A percentile compares a stretch with the other conserved stretches of the same genome.
These are phyloP conservation scores for Lymantria dispar DNA, from an alignment of 2,888 invertebrate genomes.

Conservation along the genomic window DNA sequence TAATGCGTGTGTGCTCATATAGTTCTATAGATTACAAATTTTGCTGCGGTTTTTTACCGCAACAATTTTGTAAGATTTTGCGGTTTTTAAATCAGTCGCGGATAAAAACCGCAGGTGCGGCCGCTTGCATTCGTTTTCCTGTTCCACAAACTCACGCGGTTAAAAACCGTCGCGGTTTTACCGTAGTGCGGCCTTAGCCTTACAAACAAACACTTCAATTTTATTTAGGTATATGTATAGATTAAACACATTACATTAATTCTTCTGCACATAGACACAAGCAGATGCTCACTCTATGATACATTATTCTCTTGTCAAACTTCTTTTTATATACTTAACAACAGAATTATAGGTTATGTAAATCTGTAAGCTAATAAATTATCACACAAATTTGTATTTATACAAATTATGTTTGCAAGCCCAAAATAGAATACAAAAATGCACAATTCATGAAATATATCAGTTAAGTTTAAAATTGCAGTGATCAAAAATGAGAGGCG, in stretches of 20 bases:
- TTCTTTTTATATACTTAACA: slow-evolving; percentile 3
- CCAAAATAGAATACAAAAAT: slow-evolving; percentile 13
- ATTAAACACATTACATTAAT: neutral
- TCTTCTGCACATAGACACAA: neutral
- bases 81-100: too few relatives aligned
- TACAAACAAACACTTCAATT: too few relatives aligned
- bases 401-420: slow-evolving; percentile 34
- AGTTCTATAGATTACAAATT: too few relatives aligned
- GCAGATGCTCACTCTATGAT: neutral
- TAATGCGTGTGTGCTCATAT: too few relatives aligned
- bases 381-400: slow-evolving; percentile 8
- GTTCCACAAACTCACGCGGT: too few relatives aligned
- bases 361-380: slow-evolving; percentile 4
- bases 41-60: too few relatives aligned
- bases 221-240: too few relatives aligned
- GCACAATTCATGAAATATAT: slow-evolving; percentile 6
- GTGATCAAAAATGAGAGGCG: slow-evolving; percentile 49
- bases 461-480: slow-evolving; percentile 41
- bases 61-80: too few relatives aligned
- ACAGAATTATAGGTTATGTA: slow-evolving; percentile 15
- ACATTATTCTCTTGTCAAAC: slow-evolving; percentile 7
- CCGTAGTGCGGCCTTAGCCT: too few relatives aligned
- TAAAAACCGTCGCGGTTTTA: too few relatives aligned
- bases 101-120: too few relatives aligned
- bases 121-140: too few relatives aligned